Conservation (phyloP, 2,797 vertebrate genomes). For the Sitta carolinensis region DNA sequence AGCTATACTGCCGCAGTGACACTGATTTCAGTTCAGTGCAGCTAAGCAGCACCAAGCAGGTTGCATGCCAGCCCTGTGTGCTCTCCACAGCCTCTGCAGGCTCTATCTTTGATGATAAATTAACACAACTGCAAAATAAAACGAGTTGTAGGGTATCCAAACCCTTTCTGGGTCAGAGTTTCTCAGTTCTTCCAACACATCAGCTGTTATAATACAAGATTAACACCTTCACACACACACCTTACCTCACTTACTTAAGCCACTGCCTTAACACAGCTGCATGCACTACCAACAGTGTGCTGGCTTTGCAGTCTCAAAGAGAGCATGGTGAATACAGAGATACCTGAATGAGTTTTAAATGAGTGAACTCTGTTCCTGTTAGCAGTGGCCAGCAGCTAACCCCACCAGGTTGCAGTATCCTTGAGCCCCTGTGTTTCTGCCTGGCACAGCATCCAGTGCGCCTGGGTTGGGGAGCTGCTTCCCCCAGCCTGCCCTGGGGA, state of each 20-base stretch:
- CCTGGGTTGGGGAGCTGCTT: not conserved
- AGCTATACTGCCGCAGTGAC: not conserved
- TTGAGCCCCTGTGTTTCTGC: rapidly evolving
- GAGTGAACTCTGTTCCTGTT: not conserved
- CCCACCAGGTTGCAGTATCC: not conserved
- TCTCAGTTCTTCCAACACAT: not conserved
- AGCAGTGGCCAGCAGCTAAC: not conserved
- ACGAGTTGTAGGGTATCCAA: not conserved
- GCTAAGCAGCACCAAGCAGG: not conserved
- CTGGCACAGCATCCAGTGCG: not conserved
- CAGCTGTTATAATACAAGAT: not conserved
- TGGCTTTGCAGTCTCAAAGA: not conserved
- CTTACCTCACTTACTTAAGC: not conserved
- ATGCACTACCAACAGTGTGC: not conserved
- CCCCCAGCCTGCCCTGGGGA: not conserved
- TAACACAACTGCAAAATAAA: not conserved
- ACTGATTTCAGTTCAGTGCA: not conserved
- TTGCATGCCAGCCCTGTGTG: rapidly evolving
- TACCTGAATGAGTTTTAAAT: not conserved
- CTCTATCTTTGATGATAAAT: not conserved
- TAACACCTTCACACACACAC: not conserved
- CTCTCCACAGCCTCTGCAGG: not conserved
- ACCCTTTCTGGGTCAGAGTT: not conserved
- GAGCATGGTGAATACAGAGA: not conserved
- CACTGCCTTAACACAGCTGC: not conserved